These are phyloP conservation scores for Resseliella maxima DNA, from an alignment of 2,888 invertebrate species.

Conservation along the genomic window DNA sequence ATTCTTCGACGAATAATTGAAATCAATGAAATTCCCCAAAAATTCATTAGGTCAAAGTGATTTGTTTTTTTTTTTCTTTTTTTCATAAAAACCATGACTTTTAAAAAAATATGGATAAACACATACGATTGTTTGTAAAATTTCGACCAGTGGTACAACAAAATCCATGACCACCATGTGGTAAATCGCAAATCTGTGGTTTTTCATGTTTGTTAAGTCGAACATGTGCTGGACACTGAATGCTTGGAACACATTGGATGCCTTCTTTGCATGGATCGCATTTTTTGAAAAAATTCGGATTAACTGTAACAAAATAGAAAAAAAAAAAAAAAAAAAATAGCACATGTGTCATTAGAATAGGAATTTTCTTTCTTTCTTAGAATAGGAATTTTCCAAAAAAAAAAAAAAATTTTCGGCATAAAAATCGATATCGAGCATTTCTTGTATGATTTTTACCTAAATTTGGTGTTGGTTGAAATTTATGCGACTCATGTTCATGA, in stretches of 20 bases:
- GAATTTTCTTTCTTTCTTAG: too few relatives aligned
- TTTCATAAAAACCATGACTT: neutral
- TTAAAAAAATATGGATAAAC: neutral
- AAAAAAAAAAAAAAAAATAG: neutral
- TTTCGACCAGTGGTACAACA: constrained; percentile 75
- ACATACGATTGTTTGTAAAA: constrained; percentile 67
- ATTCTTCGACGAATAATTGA: too few relatives aligned
- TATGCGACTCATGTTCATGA: neutral
- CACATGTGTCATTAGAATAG: neutral
- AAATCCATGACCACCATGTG: constrained; percentile 69
- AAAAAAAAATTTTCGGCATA: neutral
- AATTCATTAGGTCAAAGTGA: too few relatives aligned
- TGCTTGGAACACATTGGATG: constrained; percentile 72
- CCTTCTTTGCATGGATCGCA: constrained; percentile 69
- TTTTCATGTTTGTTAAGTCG: constrained; percentile 64
- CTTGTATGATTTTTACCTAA: neutral
- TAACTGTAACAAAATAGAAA: neutral
- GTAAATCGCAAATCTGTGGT: constrained; percentile 70
- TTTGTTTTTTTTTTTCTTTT: too few relatives aligned
- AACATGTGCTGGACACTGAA: constrained; percentile 77
- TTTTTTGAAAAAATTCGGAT: constrained; percentile 57
- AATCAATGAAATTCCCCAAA: too few relatives aligned
- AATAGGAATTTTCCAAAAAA: too few relatives aligned
- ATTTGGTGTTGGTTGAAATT: constrained; percentile 49
- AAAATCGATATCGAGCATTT: neutral